phyloP scores from a whole-genome alignment of 2,888 invertebrate genomes.

The Agrilus mali region DNA sequence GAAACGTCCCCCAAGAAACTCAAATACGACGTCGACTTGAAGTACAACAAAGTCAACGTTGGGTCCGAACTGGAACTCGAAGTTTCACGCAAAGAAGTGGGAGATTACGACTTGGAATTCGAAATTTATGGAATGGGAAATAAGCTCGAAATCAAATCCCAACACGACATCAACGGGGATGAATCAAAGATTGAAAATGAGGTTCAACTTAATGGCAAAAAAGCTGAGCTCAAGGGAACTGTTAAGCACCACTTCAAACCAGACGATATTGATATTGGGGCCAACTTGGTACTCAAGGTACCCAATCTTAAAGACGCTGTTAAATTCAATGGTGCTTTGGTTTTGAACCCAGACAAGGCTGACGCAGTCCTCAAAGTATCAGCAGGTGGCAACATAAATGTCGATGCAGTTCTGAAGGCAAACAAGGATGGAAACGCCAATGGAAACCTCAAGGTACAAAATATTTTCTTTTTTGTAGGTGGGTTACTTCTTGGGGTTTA shows the following conservation, averaged over 20 bases:
- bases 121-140: slow-evolving; percentile 39
- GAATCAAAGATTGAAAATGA: slow-evolving; percentile 51
- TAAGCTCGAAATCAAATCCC: slow-evolving; percentile 40
- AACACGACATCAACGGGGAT: slow-evolving; percentile 42
- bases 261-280: slow-evolving; percentile 43
- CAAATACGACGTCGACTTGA: slow-evolving; percentile 42
- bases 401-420: slow-evolving; percentile 44
- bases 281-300: slow-evolving; percentile 42
- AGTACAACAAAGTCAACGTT: slow-evolving; percentile 45
- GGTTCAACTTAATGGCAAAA: slow-evolving; percentile 46
- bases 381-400: slow-evolving; percentile 35
- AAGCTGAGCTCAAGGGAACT: slow-evolving; percentile 47
- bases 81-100: slow-evolving; percentile 30
- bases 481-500: too few species aligned
- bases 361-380: slow-evolving; percentile 42
- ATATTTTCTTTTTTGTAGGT: not conserved
- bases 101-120: slow-evolving; percentile 45
- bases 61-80: slow-evolving; percentile 37
- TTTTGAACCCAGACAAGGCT: slow-evolving; percentile 33
- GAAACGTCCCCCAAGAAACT: slow-evolving; percentile 44
- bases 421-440: slow-evolving; percentile 33
- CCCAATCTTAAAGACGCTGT: slow-evolving; percentile 42
- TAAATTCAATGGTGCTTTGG: slow-evolving; percentile 42
- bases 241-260: slow-evolving; percentile 42
- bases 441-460: slow-evolving; percentile 40